A percentile compares a stretch with the other conserved stretches of the same genome.
Conservation (phyloP, 2,888 invertebrate species). For the Drosophila antonietae region DNA sequence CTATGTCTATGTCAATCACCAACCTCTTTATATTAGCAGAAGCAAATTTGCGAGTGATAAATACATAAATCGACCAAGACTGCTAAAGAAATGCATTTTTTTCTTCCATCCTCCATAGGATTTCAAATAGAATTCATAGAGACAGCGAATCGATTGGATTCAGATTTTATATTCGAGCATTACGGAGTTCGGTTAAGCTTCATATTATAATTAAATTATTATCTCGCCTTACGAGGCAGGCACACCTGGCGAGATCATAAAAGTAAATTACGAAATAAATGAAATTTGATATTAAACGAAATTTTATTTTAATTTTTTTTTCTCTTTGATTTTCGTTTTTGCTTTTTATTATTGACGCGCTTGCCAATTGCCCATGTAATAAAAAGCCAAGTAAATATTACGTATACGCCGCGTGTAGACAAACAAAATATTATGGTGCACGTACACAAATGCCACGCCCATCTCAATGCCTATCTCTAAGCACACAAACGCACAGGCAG, state of each 20-base stretch:
- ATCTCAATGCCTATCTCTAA: constrained; percentile 10
- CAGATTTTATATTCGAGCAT: neutral
- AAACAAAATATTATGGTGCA: constrained; percentile 70
- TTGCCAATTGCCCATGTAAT: constrained; percentile 70
- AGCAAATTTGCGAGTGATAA: neutral
- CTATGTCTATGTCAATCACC: neutral
- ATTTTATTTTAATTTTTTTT: constrained; percentile 61
- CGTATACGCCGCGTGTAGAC: constrained; percentile 60
- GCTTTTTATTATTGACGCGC: constrained; percentile 53
- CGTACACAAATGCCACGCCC: constrained; percentile 56
- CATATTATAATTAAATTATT: constrained; percentile 63
- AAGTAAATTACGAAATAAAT: constrained; percentile 42
- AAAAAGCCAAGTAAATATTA: constrained; percentile 69
- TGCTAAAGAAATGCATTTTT: neutral
- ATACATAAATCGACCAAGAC: neutral
- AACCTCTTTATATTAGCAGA: neutral
- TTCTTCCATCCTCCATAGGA: neutral
- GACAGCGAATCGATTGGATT: neutral
- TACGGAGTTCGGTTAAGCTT: neutral
- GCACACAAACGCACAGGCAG: neutral
- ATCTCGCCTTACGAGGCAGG: constrained; percentile 45
- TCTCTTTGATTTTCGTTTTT: constrained; percentile 32
- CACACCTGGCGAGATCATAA: constrained; percentile 57
- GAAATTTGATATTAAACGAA: constrained; percentile 70
- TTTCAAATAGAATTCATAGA: neutral